phyloP scores from a whole-genome alignment of 2,888 invertebrate species.

The Dicranocentrus wangi region DNA sequence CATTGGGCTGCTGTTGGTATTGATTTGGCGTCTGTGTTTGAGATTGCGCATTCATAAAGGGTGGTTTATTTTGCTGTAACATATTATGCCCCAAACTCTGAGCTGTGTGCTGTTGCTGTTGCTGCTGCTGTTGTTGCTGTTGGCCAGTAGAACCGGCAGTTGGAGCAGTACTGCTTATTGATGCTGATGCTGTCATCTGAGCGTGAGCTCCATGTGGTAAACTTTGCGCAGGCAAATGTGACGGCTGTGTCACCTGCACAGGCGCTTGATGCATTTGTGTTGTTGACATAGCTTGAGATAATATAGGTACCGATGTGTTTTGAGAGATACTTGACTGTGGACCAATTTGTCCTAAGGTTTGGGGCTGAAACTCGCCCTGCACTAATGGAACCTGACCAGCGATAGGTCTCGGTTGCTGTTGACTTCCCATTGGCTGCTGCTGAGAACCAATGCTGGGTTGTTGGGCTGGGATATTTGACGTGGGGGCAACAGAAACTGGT shows the following conservation, averaged over 20 bases:
- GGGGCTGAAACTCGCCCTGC: constrained; percentile 59
- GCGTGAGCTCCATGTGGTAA: constrained; percentile 69
- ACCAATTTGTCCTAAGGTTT: constrained; percentile 52
- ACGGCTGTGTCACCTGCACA: constrained; percentile 58
- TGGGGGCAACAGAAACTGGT: constrained; percentile 44
- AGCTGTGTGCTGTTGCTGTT: constrained; percentile 73
- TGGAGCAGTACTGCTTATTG: constrained; percentile 70
- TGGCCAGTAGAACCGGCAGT: constrained; percentile 72
- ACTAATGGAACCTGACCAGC: constrained; percentile 51
- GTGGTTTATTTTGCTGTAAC: constrained; percentile 66
- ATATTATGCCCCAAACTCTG: constrained; percentile 69
- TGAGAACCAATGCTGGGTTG: constrained; percentile 32
- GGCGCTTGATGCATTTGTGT: constrained; percentile 59
- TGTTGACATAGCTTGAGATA: constrained; percentile 53
- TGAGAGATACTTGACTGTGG: constrained; percentile 54
- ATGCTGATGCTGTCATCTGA: constrained; percentile 57
- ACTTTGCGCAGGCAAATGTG: constrained; percentile 71
- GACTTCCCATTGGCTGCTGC: constrained; percentile 41
- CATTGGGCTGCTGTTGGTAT: constrained; percentile 52
- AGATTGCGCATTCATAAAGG: constrained; percentile 73
- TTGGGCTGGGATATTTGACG: constrained; percentile 41
- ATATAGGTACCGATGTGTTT: constrained; percentile 49
- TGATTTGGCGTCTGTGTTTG: constrained; percentile 67
- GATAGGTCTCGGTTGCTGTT: constrained; percentile 49
- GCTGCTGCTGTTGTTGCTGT: constrained; percentile 74